A percentile compares a stretch with the other conserved stretches of the same genome.
phyloP scores from a whole-genome alignment of 2,888 invertebrate species.

The Apomyelois bistriatella region DNA sequence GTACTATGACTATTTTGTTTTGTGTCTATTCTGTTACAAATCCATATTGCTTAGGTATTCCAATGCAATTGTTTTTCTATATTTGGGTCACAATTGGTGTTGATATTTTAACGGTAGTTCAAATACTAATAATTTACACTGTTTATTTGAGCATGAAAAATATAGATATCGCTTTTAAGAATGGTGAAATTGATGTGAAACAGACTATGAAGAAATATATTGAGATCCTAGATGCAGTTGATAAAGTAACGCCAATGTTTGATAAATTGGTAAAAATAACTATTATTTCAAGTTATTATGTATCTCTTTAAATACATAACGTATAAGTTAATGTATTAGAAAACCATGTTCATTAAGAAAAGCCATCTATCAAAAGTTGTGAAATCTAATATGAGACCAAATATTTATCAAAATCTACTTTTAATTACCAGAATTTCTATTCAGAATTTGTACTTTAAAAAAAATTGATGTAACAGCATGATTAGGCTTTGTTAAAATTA shows the following conservation, averaged over 20 bases:
- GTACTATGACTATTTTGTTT: neutral
- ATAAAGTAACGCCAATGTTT: conserved; percentile 18
- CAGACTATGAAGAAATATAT: conserved; percentile 7
- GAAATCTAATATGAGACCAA: no score
- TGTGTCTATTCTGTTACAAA: neutral
- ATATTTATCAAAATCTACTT: no score
- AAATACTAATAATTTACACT: conserved; percentile 13
- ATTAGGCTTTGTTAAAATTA: no score
- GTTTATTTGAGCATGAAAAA: conserved; percentile 4
- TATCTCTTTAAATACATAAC: no score
- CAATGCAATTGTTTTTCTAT: neutral
- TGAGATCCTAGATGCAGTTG: conserved; percentile 7
- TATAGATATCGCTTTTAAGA: neutral
- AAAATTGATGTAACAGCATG: no score
- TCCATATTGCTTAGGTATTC: neutral
- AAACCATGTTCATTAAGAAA: no score
- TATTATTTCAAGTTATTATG: neutral
- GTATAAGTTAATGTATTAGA: no score
- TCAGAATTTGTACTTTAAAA: no score
- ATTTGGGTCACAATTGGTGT: neutral
- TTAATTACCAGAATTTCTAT: no score
- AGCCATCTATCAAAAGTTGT: no score
- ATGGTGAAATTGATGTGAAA: neutral
- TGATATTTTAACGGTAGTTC: conserved; percentile 5
- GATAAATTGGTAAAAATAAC: conserved; percentile 17